A percentile compares a stretch with the other conserved stretches of the same genome.
These are phyloP conservation scores for Cottus gobio DNA, from an alignment of 2,113 vertebrate species.

Conservation along the genomic window DNA sequence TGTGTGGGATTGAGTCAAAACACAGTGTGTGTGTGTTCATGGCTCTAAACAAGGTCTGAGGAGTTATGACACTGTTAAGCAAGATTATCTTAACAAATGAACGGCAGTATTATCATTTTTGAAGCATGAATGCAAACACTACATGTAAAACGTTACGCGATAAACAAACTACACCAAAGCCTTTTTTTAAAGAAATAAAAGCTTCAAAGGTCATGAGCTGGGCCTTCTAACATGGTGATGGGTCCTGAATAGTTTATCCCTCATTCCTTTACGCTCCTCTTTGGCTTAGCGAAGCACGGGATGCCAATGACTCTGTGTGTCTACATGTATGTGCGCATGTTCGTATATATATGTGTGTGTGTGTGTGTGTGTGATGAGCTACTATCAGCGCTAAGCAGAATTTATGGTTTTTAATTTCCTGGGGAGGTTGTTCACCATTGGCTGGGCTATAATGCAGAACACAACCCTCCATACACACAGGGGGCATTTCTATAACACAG, in stretches of 20 bases:
- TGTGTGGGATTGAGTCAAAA: too few relatives aligned
- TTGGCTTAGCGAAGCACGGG: slow-evolving; percentile 72
- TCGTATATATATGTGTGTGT: not conserved
- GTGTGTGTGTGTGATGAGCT: slow-evolving; percentile 55
- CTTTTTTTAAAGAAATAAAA: not conserved
- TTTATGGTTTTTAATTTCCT: slow-evolving; percentile 99
- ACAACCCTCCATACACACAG: slow-evolving; percentile 89
- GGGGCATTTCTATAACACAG: slow-evolving; percentile 89
- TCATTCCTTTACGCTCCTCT: slow-evolving; percentile 36
- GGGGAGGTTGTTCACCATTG: slow-evolving; percentile 90
- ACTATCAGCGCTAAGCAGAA: slow-evolving; percentile 93
- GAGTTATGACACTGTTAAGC: too few relatives aligned
- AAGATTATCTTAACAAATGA: too few relatives aligned
- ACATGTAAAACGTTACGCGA: too few relatives aligned
- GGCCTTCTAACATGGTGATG: not conserved
- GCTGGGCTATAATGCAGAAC: slow-evolving; percentile 95
- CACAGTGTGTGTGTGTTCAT: too few relatives aligned
- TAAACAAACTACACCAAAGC: too few relatives aligned
- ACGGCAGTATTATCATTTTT: too few relatives aligned
- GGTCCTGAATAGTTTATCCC: not conserved
- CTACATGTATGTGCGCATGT: slow-evolving; percentile 8
- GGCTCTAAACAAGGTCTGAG: too few relatives aligned
- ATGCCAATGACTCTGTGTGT: slow-evolving; percentile 42
- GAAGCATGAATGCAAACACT: too few relatives aligned
- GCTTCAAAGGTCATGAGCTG: not conserved